A percentile compares a stretch with the other conserved stretches of the same genome.
phyloP scores from a whole-genome alignment of 2,888 invertebrate genomes.

The Nematopogon swammerdamellus region DNA sequence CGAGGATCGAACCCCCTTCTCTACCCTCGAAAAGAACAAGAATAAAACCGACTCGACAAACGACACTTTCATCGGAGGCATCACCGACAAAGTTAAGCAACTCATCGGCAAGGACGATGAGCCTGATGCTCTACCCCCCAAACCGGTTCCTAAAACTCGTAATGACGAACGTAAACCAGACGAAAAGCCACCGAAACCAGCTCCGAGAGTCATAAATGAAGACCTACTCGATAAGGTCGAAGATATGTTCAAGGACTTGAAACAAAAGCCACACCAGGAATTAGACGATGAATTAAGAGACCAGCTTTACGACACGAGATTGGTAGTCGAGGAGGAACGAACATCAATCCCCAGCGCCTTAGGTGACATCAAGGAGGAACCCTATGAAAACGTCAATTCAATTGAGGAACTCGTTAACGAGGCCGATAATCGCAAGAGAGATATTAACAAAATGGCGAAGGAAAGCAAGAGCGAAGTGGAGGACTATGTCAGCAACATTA shows the following conservation, averaged over 20 bases:
- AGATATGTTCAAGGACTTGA: conserved; percentile 49
- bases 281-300: conserved; percentile 25
- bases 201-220: conserved; percentile 43
- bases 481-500: conserved; percentile 13
- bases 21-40: conserved; percentile 47
- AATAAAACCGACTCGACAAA: conserved; percentile 37
- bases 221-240: conserved; percentile 47
- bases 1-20: conserved; percentile 52
- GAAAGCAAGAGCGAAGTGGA: conserved; percentile 29
- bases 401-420: conserved; percentile 11
- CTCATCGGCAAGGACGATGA: conserved; percentile 43
- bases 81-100: conserved; percentile 38
- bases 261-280: conserved; percentile 30
- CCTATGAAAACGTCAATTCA: conserved; percentile 27
- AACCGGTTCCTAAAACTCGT: conserved; percentile 15
- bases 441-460: conserved; percentile 22
- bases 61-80: conserved; percentile 37
- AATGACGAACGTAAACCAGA: conserved; percentile 23
- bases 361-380: conserved; percentile 20
- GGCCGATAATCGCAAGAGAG: conserved; percentile 2
- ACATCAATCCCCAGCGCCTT: conserved; percentile 11
- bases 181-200: conserved; percentile 39
- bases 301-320: conserved; percentile 36
- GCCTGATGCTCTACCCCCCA: conserved; percentile 21
- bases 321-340: conserved; percentile 41